Base-by-base conservation (phyloP, 1,140 invertebrate genomes). In the Metopolophium dirhodum region DNA sequence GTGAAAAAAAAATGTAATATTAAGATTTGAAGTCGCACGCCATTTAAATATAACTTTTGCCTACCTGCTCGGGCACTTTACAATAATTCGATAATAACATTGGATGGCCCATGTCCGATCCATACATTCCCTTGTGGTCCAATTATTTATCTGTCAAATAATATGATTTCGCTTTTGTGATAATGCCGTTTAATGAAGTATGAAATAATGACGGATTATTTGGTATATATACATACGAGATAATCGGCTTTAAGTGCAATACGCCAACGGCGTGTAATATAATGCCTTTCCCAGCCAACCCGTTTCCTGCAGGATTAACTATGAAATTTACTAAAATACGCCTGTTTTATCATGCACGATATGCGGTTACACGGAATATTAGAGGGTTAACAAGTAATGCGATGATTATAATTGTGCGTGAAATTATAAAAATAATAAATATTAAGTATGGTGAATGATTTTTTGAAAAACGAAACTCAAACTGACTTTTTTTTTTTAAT, bases 181-280 rank as follows among this genome's bases (percentile, higher is more conserved):
- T 93, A 86, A 86, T 57, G 91, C 35, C 35, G 91, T 93, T 93
- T 93, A 93, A 93, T 85, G 91, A 93, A 93, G 91, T 85, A 93
- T 85, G 91, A 93, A 93, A 93, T 93, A 45, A 51, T 85, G 91
- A 86, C 77, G 91, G 77, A 85, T 92, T 92, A 92, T 92, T 68
- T 30, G 37, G 54, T 45, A 61, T 68, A n/a, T 61, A 26, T 82
- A 54, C 47, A 35, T 22, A 83, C 47, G 49, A 83, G 22, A 57
- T 93, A 93, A 93, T 93, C 91, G 91, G 91, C 91, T 93, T 93
- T 93, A 92, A 92, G 77, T 92, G 91, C 68, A 85, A 92, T 92
- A 85, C 82, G 91, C 82, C 49, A 20, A 35, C 90, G 41, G 90
- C 61, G 45, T 89, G 87, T 89, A 89, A 89, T 89, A 54, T 89